Base-by-base conservation (phyloP, 2,113 vertebrate genomes). In the Eolophus roseicapilla region DNA sequence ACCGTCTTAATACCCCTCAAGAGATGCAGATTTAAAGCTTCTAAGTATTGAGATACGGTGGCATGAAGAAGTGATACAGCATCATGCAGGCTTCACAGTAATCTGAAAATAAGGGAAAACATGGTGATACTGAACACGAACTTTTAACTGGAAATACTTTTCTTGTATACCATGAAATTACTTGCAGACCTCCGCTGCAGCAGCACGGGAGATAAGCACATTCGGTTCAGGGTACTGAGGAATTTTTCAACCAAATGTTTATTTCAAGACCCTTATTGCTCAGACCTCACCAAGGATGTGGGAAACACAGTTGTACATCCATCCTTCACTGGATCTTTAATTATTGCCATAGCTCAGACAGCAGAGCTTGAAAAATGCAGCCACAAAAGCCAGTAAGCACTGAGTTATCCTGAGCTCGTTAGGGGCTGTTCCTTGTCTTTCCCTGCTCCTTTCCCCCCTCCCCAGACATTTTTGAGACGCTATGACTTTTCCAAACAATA, bases 171-270 rank as follows among this genome's bases (percentile, higher is more conserved):
- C 0, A 33, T 60, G 44, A 69, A 94, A 93, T 71, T 73, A 60
- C 44, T 68, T 59, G 39, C 71, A 83, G 83, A 53, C 55, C 43
- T 85, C 69, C 46, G 44, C 63, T 20, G 28, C 35, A 60, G 31
- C 35, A 60, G 52, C 57, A 27, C 14, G 25, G 27, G 37, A 85
- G 67, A 82, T 14, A 8, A 68, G 52, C 4, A 73, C 35, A 76
- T 60, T 64, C 35, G 31, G 39, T 76, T 44, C 0, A 0, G 14
- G 35, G 39, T 65, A 62, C 33, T 5, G 35, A 90, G n/a, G 86
- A 80, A 88, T 93, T 92, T 76, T 93, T 86, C 75, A 82, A 35
- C 75, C 47, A 35, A 88, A 82, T 64, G 27, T 93, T 88, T 92
- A 80, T 73, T 90, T 89, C 80, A 60, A 68, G 76, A 69, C 33